Conservation (phyloP, 2,113 vertebrate genomes). For the Mirounga angustirostris region DNA sequence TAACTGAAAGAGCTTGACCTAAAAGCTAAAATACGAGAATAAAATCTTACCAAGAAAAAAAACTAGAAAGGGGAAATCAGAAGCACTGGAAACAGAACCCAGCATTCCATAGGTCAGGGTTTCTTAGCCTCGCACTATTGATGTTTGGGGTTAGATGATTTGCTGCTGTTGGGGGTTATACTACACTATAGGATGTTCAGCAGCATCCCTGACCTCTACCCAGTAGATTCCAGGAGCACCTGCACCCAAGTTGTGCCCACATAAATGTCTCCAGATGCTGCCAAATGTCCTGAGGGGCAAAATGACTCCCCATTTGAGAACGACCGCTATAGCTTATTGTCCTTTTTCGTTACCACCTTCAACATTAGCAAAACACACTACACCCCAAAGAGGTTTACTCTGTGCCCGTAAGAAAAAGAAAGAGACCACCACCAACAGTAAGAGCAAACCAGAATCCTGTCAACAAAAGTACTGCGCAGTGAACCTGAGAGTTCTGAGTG, state of each 20-base stretch:
- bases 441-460: slow-evolving; percentile 15
- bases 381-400: slow-evolving; percentile 7
- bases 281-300: neutral
- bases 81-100: neutral
- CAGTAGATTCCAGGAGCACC: neutral
- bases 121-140: neutral
- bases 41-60: neutral
- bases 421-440: neutral
- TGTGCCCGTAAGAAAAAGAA: neutral
- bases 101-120: neutral
- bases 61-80: neutral
- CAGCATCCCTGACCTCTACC: neutral
- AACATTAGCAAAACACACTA: neutral
- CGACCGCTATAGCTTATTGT: neutral
- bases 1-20: slow-evolving; percentile 33
- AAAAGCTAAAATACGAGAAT: neutral
- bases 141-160: neutral
- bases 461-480: neutral
- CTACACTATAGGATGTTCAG: neutral
- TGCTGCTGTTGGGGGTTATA: neutral
- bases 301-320: neutral
- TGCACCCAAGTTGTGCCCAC: neutral
- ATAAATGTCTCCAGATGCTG: neutral
- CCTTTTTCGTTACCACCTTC: neutral
- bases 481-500: neutral